These are phyloP conservation scores for Acrobasis suavella DNA, from an alignment of 2,888 invertebrate genomes.

Conservation along the genomic window DNA sequence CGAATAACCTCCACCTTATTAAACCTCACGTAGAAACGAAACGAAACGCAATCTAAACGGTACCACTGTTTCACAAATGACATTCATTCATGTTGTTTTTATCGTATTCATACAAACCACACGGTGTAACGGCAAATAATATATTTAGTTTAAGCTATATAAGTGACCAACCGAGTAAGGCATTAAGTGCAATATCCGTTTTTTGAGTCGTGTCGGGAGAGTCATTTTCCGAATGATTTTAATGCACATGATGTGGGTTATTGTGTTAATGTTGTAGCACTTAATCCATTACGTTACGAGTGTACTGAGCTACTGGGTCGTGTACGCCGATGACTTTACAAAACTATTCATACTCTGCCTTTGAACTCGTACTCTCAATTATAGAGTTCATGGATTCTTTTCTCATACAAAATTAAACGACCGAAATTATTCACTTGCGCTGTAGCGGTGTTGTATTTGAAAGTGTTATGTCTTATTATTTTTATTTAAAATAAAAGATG, in stretches of 20 bases:
- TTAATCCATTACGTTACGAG: slow-evolving; percentile 55
- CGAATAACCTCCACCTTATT: too few species aligned
- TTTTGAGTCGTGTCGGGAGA: slow-evolving; percentile 46
- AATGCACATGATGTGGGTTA: slow-evolving; percentile 65
- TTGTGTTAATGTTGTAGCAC: slow-evolving; percentile 66
- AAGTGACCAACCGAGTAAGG: slow-evolving; percentile 23
- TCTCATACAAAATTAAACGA: slow-evolving; percentile 3
- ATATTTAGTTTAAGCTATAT: slow-evolving; percentile 21
- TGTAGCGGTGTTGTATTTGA: not conserved
- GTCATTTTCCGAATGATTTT: slow-evolving; percentile 57
- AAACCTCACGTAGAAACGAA: not conserved
- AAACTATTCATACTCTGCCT: slow-evolving; percentile 25
- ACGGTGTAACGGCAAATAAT: slow-evolving; percentile 20
- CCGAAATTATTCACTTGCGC: not conserved
- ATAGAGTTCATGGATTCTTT: slow-evolving; percentile 15
- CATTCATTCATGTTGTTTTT: slow-evolving; percentile 15
- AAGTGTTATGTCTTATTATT: not conserved
- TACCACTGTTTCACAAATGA: not conserved
- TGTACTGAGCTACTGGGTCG: slow-evolving; percentile 16
- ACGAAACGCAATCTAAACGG: not conserved
- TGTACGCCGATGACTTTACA: slow-evolving; percentile 33
- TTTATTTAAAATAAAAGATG: too few species aligned
- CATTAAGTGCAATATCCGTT: slow-evolving; percentile 42
- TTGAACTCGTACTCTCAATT: slow-evolving; percentile 7
- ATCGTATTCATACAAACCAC: slow-evolving; percentile 13